phyloP scores from a whole-genome alignment of 2,113 vertebrate species.

The Pterophyllum scalare region DNA sequence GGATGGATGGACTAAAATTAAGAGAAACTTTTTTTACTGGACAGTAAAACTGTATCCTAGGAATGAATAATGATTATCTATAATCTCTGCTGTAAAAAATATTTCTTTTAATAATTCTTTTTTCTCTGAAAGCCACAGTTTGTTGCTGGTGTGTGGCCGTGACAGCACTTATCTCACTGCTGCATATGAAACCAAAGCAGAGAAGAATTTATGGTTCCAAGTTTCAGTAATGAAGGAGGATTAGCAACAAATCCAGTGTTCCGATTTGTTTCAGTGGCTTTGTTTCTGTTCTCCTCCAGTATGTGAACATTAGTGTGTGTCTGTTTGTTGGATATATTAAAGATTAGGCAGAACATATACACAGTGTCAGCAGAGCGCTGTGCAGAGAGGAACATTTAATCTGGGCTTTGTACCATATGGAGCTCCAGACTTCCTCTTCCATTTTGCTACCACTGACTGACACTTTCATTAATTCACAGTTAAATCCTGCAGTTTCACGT shows the following conservation, averaged over 20 bases:
- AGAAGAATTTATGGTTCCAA: not conserved
- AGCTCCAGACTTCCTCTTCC: constrained; percentile 7
- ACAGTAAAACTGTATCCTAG: not conserved
- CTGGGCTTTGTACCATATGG: not conserved
- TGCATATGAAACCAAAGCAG: not conserved
- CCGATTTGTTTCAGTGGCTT: not conserved
- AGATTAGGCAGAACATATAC: not conserved
- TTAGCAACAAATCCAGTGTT: constrained; percentile 3
- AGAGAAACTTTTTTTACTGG: too few species aligned
- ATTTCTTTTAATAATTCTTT: too few species aligned
- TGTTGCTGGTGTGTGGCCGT: not conserved
- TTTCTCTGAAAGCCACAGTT: not conserved
- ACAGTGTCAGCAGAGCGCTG: not conserved
- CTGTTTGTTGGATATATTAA: constrained; percentile 1
- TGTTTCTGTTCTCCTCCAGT: not conserved
- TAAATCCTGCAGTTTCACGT: constrained; percentile 21
- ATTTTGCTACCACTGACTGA: not conserved
- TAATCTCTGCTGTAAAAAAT: too few species aligned
- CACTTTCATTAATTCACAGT: constrained; percentile 26
- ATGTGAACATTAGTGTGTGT: not conserved
- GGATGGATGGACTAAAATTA: too few species aligned
- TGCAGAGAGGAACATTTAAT: not conserved
- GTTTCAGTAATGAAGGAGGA: not conserved
- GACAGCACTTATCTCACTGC: not conserved
- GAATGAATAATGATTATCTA: not conserved